Percentiles rank a stretch among this genome's conserved stretches.
These are phyloP conservation scores for Crypturellus undulatus DNA, from an alignment of 2,113 vertebrate species.

Conservation along the genomic window DNA sequence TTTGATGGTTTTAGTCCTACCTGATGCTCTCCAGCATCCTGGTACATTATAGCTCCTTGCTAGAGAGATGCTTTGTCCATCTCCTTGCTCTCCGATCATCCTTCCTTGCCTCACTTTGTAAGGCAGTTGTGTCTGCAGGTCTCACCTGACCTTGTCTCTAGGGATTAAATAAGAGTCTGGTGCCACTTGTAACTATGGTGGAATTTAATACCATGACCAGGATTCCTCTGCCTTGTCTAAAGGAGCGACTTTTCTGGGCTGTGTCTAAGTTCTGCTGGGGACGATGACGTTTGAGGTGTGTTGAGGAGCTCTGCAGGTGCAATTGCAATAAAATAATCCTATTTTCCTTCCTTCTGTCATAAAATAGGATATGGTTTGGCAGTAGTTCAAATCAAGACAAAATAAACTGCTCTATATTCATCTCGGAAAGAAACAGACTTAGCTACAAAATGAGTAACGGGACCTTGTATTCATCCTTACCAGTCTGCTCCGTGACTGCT, in stretches of 20 bases:
- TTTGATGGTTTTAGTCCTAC: neutral
- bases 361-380: conserved; percentile 15
- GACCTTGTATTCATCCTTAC: conserved; percentile 14
- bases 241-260: neutral
- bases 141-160: neutral
- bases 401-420: conserved; percentile 41
- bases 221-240: neutral
- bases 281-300: neutral
- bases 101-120: rapidly evolving
- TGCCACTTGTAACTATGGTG: neutral
- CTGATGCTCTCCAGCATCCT: neutral
- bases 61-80: neutral
- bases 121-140: neutral
- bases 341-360: neutral
- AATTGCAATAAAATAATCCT: neutral
- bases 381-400: conserved; percentile 13
- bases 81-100: rapidly evolving
- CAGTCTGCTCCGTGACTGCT: conserved; percentile 34
- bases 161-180: neutral
- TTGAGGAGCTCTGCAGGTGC: neutral
- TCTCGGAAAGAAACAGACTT: neutral
- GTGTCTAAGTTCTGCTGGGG: rapidly evolving
- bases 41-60: neutral
- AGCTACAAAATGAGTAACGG: conserved; percentile 39
- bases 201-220: rapidly evolving